Evolutionary conservation across 1,140 invertebrate species (phyloP).

Genomic region (Macrosteles quadrilineatus): DNA sequence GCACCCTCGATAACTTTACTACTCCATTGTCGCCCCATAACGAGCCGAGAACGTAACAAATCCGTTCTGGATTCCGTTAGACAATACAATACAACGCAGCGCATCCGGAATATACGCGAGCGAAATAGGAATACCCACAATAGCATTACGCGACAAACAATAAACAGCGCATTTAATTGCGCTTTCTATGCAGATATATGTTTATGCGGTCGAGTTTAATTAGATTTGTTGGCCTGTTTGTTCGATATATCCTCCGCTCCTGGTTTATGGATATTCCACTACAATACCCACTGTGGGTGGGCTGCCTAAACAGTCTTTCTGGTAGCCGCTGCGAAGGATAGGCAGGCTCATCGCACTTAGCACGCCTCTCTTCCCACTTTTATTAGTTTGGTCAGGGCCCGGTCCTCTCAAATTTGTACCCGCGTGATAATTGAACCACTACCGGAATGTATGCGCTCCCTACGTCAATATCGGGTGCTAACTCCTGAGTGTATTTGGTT

Average conservation of each 20-base stretch:
- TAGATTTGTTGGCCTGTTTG: not conserved
- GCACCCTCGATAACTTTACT: too few relatives aligned
- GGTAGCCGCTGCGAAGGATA: too few relatives aligned
- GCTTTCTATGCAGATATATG: slow-evolving; percentile 20
- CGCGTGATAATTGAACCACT: slow-evolving; percentile 21
- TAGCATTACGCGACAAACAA: slow-evolving; percentile 17
- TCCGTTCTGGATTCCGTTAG: not conserved
- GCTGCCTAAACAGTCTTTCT: not conserved
- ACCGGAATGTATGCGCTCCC: slow-evolving; percentile 10
- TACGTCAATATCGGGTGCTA: slow-evolving; percentile 5
- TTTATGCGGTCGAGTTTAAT: not conserved
- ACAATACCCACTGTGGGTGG: slow-evolving; percentile 12
- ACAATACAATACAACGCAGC: not conserved
- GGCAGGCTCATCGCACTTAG: slow-evolving; percentile 6
- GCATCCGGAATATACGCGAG: not conserved
- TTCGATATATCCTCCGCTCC: not conserved
- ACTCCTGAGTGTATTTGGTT: not conserved
- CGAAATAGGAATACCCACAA: slow-evolving; percentile 16
- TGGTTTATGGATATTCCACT: slow-evolving; percentile 8
- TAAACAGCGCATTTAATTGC: slow-evolving; percentile 13
- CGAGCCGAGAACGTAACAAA: not conserved
- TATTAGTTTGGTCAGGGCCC: slow-evolving; percentile 23
- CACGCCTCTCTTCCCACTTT: not conserved
- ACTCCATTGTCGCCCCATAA: not conserved
- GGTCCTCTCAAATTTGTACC: slow-evolving; percentile 16